Evolutionary conservation across 2,888 invertebrate genomes (phyloP).

Genomic region (Cephonodes hylas): DNA sequence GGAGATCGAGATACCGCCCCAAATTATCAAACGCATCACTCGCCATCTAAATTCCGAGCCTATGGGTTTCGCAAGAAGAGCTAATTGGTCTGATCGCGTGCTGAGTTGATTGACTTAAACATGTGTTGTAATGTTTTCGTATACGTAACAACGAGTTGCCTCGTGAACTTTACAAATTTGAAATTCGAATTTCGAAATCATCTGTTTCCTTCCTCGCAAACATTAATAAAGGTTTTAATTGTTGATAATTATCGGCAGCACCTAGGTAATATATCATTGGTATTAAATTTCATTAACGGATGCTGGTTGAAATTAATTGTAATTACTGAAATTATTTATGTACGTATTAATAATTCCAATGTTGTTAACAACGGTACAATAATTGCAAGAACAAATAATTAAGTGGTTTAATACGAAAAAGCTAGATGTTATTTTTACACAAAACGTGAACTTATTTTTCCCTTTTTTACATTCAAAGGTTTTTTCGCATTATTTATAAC

Average conservation of each 20-base stretch:
- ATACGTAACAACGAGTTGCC: not conserved
- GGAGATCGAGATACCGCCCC: not conserved
- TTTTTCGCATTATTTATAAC: no score
- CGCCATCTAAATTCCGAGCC: not conserved
- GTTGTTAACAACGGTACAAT: not conserved
- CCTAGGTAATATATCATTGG: conserved; percentile 8
- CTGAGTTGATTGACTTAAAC: not conserved
- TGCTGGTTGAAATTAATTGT: conserved; percentile 1
- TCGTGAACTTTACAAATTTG: not conserved
- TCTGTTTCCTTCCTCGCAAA: conserved; percentile 3
- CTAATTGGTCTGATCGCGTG: not conserved
- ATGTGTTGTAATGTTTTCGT: conserved; percentile 2
- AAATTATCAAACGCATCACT: not conserved
- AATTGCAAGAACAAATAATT: not conserved
- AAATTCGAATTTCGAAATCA: conserved; percentile 7
- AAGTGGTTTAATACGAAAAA: no score
- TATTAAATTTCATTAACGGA: conserved; percentile 6
- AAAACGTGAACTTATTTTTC: no score
- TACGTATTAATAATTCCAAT: not conserved
- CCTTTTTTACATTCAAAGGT: no score
- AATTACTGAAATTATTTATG: not conserved
- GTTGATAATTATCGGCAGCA: conserved; percentile 1
- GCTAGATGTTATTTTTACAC: no score
- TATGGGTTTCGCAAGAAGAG: not conserved
- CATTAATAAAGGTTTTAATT: not conserved